Conservation (phyloP, 2,888 invertebrate species). For the Phymatocera aterrima region DNA sequence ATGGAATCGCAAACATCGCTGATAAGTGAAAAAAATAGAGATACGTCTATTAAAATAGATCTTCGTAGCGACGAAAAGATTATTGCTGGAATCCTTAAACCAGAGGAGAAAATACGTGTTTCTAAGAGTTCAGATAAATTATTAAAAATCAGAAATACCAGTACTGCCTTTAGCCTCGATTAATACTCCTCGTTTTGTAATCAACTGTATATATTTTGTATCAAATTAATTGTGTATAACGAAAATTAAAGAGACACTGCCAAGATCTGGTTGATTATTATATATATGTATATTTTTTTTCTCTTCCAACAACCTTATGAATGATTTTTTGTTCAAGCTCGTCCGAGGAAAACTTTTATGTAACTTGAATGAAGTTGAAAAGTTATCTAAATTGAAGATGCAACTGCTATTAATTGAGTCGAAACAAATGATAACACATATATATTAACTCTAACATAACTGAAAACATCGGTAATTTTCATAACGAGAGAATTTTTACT, state of each 20-base stretch:
- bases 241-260: conserved; percentile 58
- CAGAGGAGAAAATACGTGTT: conserved; percentile 67
- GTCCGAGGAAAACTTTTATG: too few relatives aligned
- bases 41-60: conserved; percentile 50
- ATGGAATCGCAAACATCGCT: conserved; percentile 30
- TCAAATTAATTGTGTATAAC: conserved; percentile 59
- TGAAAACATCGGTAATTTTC: too few relatives aligned
- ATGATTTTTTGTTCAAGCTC: too few relatives aligned
- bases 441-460: too few relatives aligned
- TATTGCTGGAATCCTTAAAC: conserved; percentile 72
- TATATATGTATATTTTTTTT: not conserved
- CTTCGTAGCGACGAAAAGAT: conserved; percentile 70
- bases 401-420: too few relatives aligned
- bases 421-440: too few relatives aligned
- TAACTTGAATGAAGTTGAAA: too few relatives aligned
- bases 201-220: conserved; percentile 72
- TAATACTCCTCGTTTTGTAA: conserved; percentile 63
- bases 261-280: not conserved
- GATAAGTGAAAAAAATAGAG: conserved; percentile 16
- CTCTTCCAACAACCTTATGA: not conserved
- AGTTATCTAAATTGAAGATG: too few relatives aligned
- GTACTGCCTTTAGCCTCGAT: conserved; percentile 73
- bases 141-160: conserved; percentile 69
- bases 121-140: conserved; percentile 66
- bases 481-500: too few relatives aligned